Conservation (phyloP, 92 coral and sea anemone genomes). For the Pocillopora grandis region DNA sequence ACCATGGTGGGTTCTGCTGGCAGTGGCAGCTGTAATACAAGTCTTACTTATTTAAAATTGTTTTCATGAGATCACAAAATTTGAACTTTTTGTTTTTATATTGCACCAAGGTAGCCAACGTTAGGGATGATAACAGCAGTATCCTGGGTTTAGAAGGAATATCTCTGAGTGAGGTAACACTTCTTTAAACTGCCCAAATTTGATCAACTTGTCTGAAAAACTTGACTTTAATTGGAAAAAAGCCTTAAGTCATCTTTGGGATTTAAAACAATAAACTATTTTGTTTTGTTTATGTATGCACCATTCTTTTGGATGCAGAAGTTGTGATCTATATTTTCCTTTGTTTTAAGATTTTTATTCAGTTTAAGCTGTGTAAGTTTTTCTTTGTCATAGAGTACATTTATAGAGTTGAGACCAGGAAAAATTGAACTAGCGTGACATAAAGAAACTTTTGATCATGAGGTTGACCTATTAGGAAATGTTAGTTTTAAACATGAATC, state of each 20-base stretch:
- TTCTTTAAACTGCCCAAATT: background rate
- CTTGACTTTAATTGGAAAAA: background rate
- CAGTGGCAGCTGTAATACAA: too few relatives aligned
- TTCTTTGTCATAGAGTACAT: background rate
- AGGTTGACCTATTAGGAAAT: too few relatives aligned
- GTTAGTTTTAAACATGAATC: too few relatives aligned
- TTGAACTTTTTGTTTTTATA: background rate
- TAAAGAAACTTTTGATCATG: background rate
- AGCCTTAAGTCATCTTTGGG: too few relatives aligned
- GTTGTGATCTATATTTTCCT: background rate
- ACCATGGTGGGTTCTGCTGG: too few relatives aligned
- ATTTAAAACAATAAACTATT: too few relatives aligned
- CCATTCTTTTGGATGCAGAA: background rate
- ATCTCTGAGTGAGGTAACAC: slow-evolving; percentile 15
- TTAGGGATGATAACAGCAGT: slow-evolving; percentile 22
- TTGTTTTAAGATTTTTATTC: too few relatives aligned
- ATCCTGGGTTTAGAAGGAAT: background rate
- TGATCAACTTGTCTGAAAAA: background rate
- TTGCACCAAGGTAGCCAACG: background rate
- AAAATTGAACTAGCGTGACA: too few relatives aligned
- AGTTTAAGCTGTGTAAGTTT: background rate
- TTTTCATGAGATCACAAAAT: background rate
- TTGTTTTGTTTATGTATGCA: too few relatives aligned
- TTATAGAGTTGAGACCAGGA: too few relatives aligned
- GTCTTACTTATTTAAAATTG: too few relatives aligned